Evolutionary conservation across 2,888 invertebrate genomes (phyloP), one percentile per base, ranked within the genome.

Genomic region (Margaritifera margaritifera): DNA sequence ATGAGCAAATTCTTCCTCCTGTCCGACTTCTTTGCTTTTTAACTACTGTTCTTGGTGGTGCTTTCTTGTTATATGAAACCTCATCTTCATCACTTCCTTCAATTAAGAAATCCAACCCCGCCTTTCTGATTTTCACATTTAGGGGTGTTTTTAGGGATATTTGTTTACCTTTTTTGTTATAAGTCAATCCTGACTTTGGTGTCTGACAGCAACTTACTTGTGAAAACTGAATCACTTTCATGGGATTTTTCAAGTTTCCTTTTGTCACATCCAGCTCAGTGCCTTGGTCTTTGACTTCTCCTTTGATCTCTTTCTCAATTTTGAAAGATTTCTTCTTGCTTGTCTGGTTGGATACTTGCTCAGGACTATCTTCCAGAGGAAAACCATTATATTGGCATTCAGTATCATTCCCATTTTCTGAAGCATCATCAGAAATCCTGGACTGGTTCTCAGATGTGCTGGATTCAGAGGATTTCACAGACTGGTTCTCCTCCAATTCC

Each of bases 1-100:
- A 60, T 54, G 42, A 42, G 42, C 42, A 42, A 42, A 42, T 42
- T 2, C 62, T 64, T 18, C 51, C 25, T 61, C 25, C 53, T 31
- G 53, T 54, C 22, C 50, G 66, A 58, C 50, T 62, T 42, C 19
- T 56, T 15, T 25, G 50, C 5, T 64, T 56, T 60, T 63, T 70
- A 20, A 60, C 63, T 27, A 60, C 62, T 58, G 61, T 70, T 22
- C 72, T 42, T 42, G 11, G 42, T 15, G 42, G 42, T 42, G 42
- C 11, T 42, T 11, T 42, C 42, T 42, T 42, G 11, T 42, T 42
- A 11, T 11, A 15, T 42, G 42, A 42, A 50, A 65, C 68, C 25
- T 80, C 76, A 57, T 61, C 64, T 15, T 78, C 76, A 52, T 73
- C 74, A 68, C 73, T 74, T 42, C 73, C 71, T 50, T 74, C 78